phyloP scores from a whole-genome alignment of 2,797 vertebrate genomes.

The Tragopan temminckii region DNA sequence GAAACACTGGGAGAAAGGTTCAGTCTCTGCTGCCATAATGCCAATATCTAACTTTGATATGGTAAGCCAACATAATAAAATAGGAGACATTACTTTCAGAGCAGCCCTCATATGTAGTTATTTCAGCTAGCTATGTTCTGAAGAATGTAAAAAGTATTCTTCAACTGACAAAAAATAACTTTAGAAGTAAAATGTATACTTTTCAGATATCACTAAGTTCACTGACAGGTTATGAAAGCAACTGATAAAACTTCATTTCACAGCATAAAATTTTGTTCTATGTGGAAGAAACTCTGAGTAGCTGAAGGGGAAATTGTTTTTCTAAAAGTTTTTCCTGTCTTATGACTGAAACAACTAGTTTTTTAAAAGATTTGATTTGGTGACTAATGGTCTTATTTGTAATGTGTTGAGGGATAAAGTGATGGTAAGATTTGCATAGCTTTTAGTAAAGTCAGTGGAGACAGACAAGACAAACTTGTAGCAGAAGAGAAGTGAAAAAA shows the following conservation, averaged over 20 bases:
- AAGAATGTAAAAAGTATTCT: neutral
- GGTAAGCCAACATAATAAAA: too few relatives aligned
- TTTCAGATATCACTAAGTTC: neutral
- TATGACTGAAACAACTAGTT: neutral
- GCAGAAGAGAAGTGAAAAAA: neutral
- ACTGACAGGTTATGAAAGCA: neutral
- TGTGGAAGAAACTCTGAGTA: neutral
- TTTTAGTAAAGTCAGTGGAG: neutral
- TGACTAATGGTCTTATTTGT: neutral
- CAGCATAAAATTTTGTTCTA: neutral
- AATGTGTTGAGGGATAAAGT: neutral
- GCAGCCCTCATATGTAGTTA: neutral
- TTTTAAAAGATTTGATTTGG: neutral
- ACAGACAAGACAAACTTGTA: neutral
- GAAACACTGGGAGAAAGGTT: too few relatives aligned
- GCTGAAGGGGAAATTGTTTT: neutral
- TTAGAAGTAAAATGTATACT: neutral
- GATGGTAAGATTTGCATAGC: neutral
- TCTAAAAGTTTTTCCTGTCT: neutral
- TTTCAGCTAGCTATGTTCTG: neutral
- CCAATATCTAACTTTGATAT: too few relatives aligned
- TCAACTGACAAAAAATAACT: neutral
- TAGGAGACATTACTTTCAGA: too few relatives aligned
- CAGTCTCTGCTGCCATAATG: too few relatives aligned
- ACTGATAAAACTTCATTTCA: neutral